phyloP scores from a whole-genome alignment of 2,888 invertebrate species.

The Trichacis sp. region DNA sequence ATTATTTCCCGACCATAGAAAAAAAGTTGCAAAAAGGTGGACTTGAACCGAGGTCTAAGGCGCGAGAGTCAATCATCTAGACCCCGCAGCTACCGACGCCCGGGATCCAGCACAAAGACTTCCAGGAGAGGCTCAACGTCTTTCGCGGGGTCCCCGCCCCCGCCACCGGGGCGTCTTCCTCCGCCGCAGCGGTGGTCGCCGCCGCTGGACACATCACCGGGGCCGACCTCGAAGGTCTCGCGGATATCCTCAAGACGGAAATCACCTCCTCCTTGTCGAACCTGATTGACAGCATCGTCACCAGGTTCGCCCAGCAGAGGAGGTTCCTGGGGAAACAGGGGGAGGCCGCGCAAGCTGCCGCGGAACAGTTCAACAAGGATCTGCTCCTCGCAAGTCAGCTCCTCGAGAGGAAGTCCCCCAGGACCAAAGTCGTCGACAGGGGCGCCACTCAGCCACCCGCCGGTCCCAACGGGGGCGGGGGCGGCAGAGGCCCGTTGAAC shows the following conservation, averaged over 20 bases:
- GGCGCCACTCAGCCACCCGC: slow-evolving; percentile 71
- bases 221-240: slow-evolving; percentile 87
- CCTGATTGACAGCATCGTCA: slow-evolving; percentile 89
- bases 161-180: slow-evolving; percentile 63
- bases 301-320: slow-evolving; percentile 86
- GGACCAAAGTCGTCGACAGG: slow-evolving; percentile 80
- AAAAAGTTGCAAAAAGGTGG: too few relatives aligned
- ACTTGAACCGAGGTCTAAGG: too few relatives aligned
- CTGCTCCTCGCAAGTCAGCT: slow-evolving; percentile 84
- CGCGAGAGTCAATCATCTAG: too few relatives aligned
- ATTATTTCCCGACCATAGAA: too few relatives aligned
- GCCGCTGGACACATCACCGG: slow-evolving; percentile 77
- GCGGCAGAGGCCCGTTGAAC: slow-evolving; percentile 65
- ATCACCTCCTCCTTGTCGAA: slow-evolving; percentile 86
- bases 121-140: slow-evolving; percentile 83
- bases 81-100: too few relatives aligned
- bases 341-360: slow-evolving; percentile 83
- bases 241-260: slow-evolving; percentile 92
- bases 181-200: slow-evolving; percentile 73
- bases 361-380: slow-evolving; percentile 88
- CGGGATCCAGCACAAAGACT: slow-evolving; percentile 62
- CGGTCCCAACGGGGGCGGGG: slow-evolving; percentile 64
- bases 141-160: slow-evolving; percentile 77
- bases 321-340: slow-evolving; percentile 81
- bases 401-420: slow-evolving; percentile 86